Base-by-base conservation (phyloP, 2,113 vertebrate species). In the Hepsetus odoe region DNA sequence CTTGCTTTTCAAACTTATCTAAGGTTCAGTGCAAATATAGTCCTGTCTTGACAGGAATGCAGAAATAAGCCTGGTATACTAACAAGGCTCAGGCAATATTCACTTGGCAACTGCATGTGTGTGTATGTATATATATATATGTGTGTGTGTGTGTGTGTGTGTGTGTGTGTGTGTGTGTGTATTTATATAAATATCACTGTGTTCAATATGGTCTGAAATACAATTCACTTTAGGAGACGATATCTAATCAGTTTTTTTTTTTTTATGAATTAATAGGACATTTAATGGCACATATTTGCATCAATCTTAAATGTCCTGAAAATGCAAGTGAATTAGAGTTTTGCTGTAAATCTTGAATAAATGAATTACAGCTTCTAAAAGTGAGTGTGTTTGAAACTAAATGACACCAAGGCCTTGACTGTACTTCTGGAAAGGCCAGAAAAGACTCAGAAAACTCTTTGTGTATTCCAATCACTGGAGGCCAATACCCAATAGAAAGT, bases 391-490 rank as follows among this genome's bases (percentile, higher is more conserved):
- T 13, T 74, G 56, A 18, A 62, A n/a, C 26, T 56, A 74, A 40
- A 49, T 68, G 18, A 76, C 40, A 58, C 24, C 30, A 68, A 76
- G 74, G 46, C 35, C 22, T 76, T 76, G 18, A 24, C 61, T 42
- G 33, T 4, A 44, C 11, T 68, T 68, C 49, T 44, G 11, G 51
- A 68, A 66, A 76, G 33, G 12, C 66, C 26, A 33, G 69, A 22
- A 44, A 24, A 67, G 75, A 55, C 62, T 30, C 71, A 62, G 55
- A 74, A 20, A 38, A 65, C 28, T 76, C 40, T 46, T 42, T 76
- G 74, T 76, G 64, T 76, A 68, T 38, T 76, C 55, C 74, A 74
- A 74, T 74, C 72, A 76, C 5, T 58, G 51, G 32, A 76, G 74
- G 56, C 74, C 68, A 64, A 76, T 53, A 64, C 49, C 49, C 49